Evolutionary conservation across 2,113 vertebrate genomes (phyloP).

Genomic region (Dicentrarchus labrax): DNA sequence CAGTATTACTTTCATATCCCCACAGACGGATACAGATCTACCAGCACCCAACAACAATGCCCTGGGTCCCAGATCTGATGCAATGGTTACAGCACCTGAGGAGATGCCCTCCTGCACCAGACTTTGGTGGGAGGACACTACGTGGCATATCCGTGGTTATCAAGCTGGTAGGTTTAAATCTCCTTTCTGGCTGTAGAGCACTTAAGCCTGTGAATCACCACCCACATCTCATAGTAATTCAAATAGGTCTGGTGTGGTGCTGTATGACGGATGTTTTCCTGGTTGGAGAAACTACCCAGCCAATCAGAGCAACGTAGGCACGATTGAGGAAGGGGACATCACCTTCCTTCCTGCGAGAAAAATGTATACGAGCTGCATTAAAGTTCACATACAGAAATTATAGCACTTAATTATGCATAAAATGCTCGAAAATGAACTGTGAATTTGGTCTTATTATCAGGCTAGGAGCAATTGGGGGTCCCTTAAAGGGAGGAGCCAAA

Average conservation of each 20-base stretch:
- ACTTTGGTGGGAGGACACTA: slow-evolving; percentile 1
- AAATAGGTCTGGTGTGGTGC: background rate
- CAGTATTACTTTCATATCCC: background rate
- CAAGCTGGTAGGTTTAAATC: background rate
- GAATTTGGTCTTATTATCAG: background rate
- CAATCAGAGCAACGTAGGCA: background rate
- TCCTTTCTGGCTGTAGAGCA: background rate
- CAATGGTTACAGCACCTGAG: background rate
- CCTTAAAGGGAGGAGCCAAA: background rate
- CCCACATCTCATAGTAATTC: background rate
- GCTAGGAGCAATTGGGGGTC: background rate
- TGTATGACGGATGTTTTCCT: background rate
- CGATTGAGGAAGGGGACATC: background rate
- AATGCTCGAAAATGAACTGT: background rate
- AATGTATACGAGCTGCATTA: background rate
- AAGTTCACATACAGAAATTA: background rate
- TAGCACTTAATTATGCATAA: background rate
- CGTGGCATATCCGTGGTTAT: background rate
- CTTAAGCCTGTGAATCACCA: background rate
- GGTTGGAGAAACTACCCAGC: background rate
- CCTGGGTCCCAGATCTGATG: background rate
- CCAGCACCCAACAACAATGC: background rate
- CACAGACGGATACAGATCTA: background rate
- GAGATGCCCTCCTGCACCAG: slow-evolving; percentile 11
- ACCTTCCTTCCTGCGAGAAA: background rate